Conservation (phyloP, 2,888 invertebrate genomes). For the Cheilosia variabilis region DNA sequence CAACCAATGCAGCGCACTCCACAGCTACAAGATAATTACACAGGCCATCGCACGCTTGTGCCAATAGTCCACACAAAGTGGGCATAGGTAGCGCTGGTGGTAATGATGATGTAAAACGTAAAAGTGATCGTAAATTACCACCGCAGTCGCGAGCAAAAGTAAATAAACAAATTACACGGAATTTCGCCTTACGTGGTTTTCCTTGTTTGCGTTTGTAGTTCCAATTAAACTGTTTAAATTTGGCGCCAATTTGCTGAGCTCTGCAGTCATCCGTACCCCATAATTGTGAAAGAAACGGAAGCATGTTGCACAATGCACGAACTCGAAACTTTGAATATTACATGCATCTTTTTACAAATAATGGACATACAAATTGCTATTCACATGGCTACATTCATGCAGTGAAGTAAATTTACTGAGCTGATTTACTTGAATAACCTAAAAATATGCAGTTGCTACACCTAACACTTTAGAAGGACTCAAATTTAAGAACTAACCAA, state of each 20-base stretch:
- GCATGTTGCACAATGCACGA: slow-evolving; percentile 10
- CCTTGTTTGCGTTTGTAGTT: slow-evolving; percentile 34
- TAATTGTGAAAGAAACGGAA: background rate
- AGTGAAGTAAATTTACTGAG: too few species aligned
- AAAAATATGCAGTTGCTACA: too few species aligned
- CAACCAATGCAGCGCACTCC: slow-evolving; percentile 22
- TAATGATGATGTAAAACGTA: slow-evolving; percentile 42
- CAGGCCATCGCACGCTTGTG: slow-evolving; percentile 1
- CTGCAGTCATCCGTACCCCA: background rate
- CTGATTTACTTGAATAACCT: too few species aligned
- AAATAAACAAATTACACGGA: slow-evolving; percentile 45
- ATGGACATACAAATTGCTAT: background rate
- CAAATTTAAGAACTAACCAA: too few species aligned
- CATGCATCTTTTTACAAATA: too few species aligned
- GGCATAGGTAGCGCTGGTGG: background rate
- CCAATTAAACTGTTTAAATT: slow-evolving; percentile 18
- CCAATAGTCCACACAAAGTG: slow-evolving; percentile 10
- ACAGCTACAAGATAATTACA: slow-evolving; percentile 26
- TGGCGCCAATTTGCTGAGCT: slow-evolving; percentile 12
- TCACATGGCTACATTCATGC: background rate
- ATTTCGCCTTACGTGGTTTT: slow-evolving; percentile 32
- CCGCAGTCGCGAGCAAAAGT: slow-evolving; percentile 21
- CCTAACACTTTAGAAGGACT: too few species aligned
- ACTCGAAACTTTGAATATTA: background rate
- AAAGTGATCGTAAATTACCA: slow-evolving; percentile 43